Base-by-base conservation (phyloP, 2,888 invertebrate genomes). In the Achlya flavicornis region DNA sequence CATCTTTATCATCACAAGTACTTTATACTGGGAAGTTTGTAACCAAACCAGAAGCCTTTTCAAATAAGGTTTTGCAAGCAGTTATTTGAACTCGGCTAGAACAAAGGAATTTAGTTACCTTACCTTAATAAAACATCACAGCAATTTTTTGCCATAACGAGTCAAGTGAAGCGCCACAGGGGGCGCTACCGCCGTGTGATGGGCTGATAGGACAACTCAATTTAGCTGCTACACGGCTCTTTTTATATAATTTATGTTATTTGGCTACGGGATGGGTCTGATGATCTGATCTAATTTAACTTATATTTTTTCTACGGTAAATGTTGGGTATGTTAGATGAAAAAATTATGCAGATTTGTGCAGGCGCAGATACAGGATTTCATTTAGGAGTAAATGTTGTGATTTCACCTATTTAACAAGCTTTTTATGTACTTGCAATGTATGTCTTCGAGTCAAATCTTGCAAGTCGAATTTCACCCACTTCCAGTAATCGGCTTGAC, bases 101-200 rank as follows among this genome's bases (percentile, higher is more conserved):
- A 10, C 19, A 53, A 10, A 10, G 7, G 6, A 12, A 4, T 48
- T 48, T 14, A 6, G 16, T 19, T 53, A 19, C n/a, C 19, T n/a
- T 19, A 53, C 16, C 53, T 53, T 53, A 53, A 53, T 53, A 53
- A 53, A 53, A 53, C 53, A 19, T 53, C 48, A 19, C 6, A 19
- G 53, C 14, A 53, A 19, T 53, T 53, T 48, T 16, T 53, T 53
- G 53, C 53, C 7, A 19, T 10, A 19, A 8, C 19, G 53, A 53
- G 53, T 19, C 58, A 57, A 67, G 67, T 64, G 67, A 65, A 60
- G 57, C 33, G 73, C 84, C 3, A 64, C 77, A 75, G 85, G 86
- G 85, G 81, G 76, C 75, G 77, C 84, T 80, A 83, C 84, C 75
- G 81, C 68, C 67, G 19, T 10, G 10, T 53, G 53, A 53, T 53